Evolutionary conservation across 2,888 invertebrate species (phyloP).

Genomic region (Stenodema calcarata): DNA sequence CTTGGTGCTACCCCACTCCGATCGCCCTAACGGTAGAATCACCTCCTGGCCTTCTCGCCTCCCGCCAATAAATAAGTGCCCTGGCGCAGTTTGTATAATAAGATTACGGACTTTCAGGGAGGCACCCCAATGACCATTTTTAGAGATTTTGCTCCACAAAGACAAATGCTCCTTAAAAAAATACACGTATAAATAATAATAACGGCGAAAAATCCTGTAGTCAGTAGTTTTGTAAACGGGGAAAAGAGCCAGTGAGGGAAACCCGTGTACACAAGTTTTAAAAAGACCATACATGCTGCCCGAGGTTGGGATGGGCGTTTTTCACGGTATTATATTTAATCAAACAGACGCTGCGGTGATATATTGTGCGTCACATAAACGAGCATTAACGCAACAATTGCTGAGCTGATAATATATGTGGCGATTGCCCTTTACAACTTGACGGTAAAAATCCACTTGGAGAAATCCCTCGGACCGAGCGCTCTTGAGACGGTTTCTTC

Average conservation of each 20-base stretch:
- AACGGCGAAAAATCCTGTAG: background rate
- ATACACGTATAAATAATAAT: background rate
- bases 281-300: background rate
- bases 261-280: background rate
- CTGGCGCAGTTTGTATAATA: slow-evolving; percentile 35
- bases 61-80: slow-evolving; percentile 34
- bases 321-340: slow-evolving; percentile 2
- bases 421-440: slow-evolving; percentile 22
- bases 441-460: background rate
- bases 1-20: background rate
- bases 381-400: slow-evolving; percentile 16
- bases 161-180: background rate
- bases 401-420: slow-evolving; percentile 13
- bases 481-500: background rate
- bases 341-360: slow-evolving; percentile 1
- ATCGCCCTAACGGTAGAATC: slow-evolving; percentile 29
- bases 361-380: background rate
- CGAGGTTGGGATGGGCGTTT: background rate
- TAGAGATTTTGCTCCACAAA: background rate
- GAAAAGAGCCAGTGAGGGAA: background rate
- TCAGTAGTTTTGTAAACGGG: background rate
- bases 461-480: background rate
- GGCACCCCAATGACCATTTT: background rate
- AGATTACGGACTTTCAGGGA: slow-evolving; percentile 11
- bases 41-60: slow-evolving; percentile 31